A percentile compares a stretch with the other conserved stretches of the same genome.
Conservation (phyloP, 2,113 vertebrate genomes). For the Neodontobutis hainanensis region DNA sequence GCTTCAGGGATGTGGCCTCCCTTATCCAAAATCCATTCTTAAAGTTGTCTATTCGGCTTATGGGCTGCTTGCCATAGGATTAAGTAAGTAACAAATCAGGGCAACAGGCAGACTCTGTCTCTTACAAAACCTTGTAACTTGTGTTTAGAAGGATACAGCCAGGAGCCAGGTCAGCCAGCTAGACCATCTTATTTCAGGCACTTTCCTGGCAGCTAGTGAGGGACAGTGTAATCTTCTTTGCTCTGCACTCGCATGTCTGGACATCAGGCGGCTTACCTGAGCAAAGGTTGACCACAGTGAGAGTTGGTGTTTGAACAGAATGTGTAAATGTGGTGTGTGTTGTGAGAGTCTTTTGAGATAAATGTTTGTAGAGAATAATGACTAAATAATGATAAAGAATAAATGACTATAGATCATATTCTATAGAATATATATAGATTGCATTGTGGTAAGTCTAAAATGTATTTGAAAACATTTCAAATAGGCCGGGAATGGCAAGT, state of each 20-base stretch:
- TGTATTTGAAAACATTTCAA: no score
- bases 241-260: slow-evolving; percentile 36
- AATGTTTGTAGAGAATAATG: no score
- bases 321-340: not conserved
- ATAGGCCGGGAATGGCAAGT: no score
- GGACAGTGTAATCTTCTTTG: slow-evolving; percentile 67
- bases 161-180: slow-evolving; percentile 35
- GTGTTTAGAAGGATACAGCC: slow-evolving; percentile 30
- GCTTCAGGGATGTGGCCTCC: not conserved
- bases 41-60: slow-evolving; percentile 29
- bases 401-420: no score
- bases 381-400: no score
- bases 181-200: slow-evolving; percentile 52
- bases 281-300: not conserved
- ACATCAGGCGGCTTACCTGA: slow-evolving; percentile 34
- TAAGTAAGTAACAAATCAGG: slow-evolving; percentile 26
- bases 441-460: no score
- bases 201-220: slow-evolving; percentile 28
- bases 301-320: not conserved
- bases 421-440: no score
- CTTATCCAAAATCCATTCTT: slow-evolving; percentile 6
- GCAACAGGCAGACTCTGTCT: slow-evolving; percentile 22
- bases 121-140: no score
- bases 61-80: slow-evolving; percentile 25
- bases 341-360: no score